These are phyloP conservation scores for Trachelus iudaicus DNA, from an alignment of 2,888 invertebrate genomes.

Conservation along the genomic window DNA sequence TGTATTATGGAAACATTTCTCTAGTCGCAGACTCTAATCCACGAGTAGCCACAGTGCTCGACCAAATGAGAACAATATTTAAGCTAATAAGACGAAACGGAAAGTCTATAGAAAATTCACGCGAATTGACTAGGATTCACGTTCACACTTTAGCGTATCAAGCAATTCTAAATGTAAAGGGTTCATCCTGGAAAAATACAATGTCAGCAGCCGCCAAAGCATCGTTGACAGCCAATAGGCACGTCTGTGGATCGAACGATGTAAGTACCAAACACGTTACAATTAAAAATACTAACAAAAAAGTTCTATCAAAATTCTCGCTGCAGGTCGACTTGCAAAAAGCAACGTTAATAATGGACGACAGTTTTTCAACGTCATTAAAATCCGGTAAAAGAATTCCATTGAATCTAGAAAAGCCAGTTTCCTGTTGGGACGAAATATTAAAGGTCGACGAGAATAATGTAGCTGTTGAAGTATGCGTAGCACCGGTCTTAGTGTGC, in stretches of 20 bases:
- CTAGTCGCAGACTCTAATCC: slow-evolving; percentile 83
- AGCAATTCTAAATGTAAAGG: slow-evolving; percentile 78
- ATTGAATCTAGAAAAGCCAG: slow-evolving; percentile 77
- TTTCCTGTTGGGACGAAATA: slow-evolving; percentile 84
- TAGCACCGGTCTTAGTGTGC: slow-evolving; percentile 87
- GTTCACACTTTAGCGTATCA: slow-evolving; percentile 91
- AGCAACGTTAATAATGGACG: slow-evolving; percentile 79
- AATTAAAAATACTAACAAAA: not conserved
- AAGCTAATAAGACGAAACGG: slow-evolving; percentile 68
- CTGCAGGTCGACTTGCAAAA: slow-evolving; percentile 68
- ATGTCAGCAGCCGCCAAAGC: slow-evolving; percentile 86
- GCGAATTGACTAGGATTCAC: slow-evolving; percentile 79
- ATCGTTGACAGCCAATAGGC: slow-evolving; percentile 83
- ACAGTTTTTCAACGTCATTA: slow-evolving; percentile 82
- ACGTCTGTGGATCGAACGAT: slow-evolving; percentile 79
- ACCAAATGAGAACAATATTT: slow-evolving; percentile 82
- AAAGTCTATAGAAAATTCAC: slow-evolving; percentile 64
- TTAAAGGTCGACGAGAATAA: slow-evolving; percentile 63
- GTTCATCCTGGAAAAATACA: slow-evolving; percentile 80
- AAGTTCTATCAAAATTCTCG: not conserved
- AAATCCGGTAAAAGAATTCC: slow-evolving; percentile 71
- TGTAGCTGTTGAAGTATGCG: slow-evolving; percentile 75
- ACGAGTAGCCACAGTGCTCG: slow-evolving; percentile 81
- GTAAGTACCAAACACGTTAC: slow-evolving; percentile 61
- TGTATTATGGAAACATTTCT: slow-evolving; percentile 77